These are phyloP conservation scores for Aleiodes leptofemur DNA, from an alignment of 2,888 invertebrate species.

Conservation along the genomic window DNA sequence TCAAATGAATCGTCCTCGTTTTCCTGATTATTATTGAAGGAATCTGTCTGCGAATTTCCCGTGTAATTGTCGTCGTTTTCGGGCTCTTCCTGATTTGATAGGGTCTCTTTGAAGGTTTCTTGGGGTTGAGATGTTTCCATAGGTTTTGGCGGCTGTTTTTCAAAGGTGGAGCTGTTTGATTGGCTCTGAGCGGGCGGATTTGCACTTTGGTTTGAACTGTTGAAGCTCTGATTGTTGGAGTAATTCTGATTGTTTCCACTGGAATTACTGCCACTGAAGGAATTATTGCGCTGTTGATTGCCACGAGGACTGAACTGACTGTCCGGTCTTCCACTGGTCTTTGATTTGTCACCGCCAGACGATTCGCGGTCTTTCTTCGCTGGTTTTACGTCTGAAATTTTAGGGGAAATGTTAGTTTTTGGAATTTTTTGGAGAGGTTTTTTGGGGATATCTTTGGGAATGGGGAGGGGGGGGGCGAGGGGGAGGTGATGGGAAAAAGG, in stretches of 20 bases:
- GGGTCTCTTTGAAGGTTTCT: background rate
- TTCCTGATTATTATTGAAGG: constrained; percentile 24
- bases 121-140: background rate
- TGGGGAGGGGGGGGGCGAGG: no score
- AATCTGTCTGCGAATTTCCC: constrained; percentile 34
- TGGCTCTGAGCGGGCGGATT: background rate
- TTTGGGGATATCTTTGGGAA: no score
- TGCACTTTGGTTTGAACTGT: constrained; percentile 1
- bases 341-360: constrained; percentile 26
- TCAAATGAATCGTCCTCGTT: constrained; percentile 48
- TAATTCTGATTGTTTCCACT: no score
- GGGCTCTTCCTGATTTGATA: constrained; percentile 39
- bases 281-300: constrained; percentile 60
- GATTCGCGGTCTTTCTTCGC: constrained; percentile 67
- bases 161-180: background rate
- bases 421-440: no score
- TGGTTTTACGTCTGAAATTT: constrained; percentile 69
- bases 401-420: background rate
- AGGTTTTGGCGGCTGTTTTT: background rate
- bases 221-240: constrained; percentile 20
- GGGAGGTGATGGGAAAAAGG: no score
- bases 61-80: constrained; percentile 43
- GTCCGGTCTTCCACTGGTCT: constrained; percentile 40
- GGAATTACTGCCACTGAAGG: constrained; percentile 54
- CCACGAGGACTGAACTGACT: constrained; percentile 60